phyloP scores from a whole-genome alignment of 2,113 vertebrate genomes.

The Cyprinodon variegatus region DNA sequence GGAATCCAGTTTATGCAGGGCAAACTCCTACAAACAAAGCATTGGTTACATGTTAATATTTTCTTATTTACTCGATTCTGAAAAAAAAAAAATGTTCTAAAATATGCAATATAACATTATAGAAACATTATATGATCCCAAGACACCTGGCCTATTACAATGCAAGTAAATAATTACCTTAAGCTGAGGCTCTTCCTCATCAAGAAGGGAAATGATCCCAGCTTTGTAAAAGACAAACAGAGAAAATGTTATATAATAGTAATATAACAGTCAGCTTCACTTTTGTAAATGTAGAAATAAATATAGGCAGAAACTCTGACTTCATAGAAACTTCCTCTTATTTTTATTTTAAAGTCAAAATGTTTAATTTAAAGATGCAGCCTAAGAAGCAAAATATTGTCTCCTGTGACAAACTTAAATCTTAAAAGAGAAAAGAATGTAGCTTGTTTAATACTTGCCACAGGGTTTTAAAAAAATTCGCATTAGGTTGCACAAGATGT shows the following conservation, averaged over 20 bases:
- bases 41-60: background rate
- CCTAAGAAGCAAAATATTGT: background rate
- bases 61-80: background rate
- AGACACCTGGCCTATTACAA: background rate
- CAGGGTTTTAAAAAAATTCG: background rate
- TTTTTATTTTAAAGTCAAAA: background rate
- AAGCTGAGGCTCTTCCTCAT: slow-evolving; percentile 97
- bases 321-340: too few relatives aligned
- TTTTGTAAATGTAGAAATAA: background rate
- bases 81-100: background rate
- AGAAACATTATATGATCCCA: background rate
- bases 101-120: background rate
- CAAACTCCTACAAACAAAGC: slow-evolving; percentile 88
- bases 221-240: slow-evolving; percentile 72
- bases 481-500: background rate
- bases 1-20: slow-evolving; percentile 93
- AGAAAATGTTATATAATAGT: background rate
- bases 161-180: slow-evolving; percentile 83
- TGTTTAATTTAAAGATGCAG: background rate
- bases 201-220: slow-evolving; percentile 98
- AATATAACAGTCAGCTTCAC: background rate
- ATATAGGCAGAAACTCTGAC: too few relatives aligned
- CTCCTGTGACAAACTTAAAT: too few relatives aligned
- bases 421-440: background rate
- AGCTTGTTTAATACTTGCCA: background rate